Base-by-base conservation (phyloP, 2,113 vertebrate genomes). In the Scalopus aquaticus region DNA sequence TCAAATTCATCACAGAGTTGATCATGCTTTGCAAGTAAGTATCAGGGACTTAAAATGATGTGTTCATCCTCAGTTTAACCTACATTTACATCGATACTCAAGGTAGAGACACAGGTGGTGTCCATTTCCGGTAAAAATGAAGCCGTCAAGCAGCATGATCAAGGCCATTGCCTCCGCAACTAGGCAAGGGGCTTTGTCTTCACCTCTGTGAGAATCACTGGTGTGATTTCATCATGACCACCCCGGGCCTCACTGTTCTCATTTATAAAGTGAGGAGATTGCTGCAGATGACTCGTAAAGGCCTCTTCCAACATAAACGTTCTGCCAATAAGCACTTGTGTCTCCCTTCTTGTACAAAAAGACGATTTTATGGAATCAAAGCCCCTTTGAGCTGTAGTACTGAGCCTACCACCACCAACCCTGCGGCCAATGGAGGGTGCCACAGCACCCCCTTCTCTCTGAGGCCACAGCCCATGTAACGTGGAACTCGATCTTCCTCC, bases 401-500 rank as follows among this genome's bases (percentile, higher is more conserved):
- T 30, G 46, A 46, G 17, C 30, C 32, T 3, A 2, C 10, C 2
- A 9, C 8, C 0, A 12, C 30, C 24, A 20, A 35, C 20, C 8
- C 9, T 17, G 6, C 13, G 15, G 4, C 9, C 0, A 0, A 2
- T 7, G 30, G 65, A 15, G 51, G 19, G 0, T n/a, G 39, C 30
- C 6, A n/a, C 19, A 10, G n/a, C n/a, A 22, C n/a, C 19, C 19
- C 22, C 6, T 64, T 69, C 15, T 0, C 37, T 79, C 28, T 20
- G 7, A 51, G 17, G 30, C 20, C 42, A 35, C 10, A 51, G 67
- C 4, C 42, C 49, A 35, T 35, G 20, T 17, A n/a, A 22, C 8
- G 0, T 3, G 51, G 39, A 28, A 37, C 51, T 70, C 44, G n/a
- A 69, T 28, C 46, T 73, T 42, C 51, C 26, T 60, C 46, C 30